A percentile compares a stretch with the other conserved stretches of the same genome.
These are phyloP conservation scores for Aphelinus certus DNA, from an alignment of 1,140 invertebrate species.

Conservation along the genomic window DNA sequence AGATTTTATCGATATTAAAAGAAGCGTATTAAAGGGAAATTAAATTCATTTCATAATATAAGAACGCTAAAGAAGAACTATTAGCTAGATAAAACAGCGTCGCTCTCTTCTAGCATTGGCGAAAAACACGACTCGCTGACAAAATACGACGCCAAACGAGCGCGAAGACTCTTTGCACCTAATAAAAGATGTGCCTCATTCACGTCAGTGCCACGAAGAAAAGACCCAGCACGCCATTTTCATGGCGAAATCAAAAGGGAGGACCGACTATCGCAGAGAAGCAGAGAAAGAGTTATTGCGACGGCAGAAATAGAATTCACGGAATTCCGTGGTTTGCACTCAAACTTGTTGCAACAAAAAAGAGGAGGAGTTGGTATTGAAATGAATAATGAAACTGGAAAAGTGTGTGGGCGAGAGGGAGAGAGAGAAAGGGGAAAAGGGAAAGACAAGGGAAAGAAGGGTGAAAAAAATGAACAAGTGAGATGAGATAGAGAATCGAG, in stretches of 20 bases:
- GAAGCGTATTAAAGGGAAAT: too few species aligned
- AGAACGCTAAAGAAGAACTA: neutral
- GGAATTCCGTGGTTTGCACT: constrained; percentile 20
- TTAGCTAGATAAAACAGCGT: constrained; percentile 10
- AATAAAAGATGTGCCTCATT: constrained; percentile 23
- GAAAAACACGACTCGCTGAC: neutral
- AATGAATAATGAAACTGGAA: constrained; percentile 30
- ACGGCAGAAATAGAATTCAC: neutral
- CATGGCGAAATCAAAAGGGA: constrained; percentile 2
- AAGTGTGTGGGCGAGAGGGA: neutral
- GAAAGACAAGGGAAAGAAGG: neutral
- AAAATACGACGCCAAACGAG: neutral
- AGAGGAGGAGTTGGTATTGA: neutral
- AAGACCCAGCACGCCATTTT: neutral
- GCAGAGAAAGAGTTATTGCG: neutral
- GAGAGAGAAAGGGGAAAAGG: constrained; percentile 14
- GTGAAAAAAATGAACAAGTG: too few species aligned
- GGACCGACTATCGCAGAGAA: neutral
- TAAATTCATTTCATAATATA: too few species aligned
- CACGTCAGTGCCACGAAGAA: neutral
- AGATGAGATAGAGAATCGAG: too few species aligned
- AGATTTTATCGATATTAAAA: too few species aligned
- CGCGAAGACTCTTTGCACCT: constrained; percentile 15
- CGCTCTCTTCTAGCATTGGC: constrained; percentile 3
- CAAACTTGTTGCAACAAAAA: neutral